Evolutionary conservation across 2,113 vertebrate genomes (phyloP), one percentile per base, ranked within the genome.

Genomic region (Ameiurus melas): DNA sequence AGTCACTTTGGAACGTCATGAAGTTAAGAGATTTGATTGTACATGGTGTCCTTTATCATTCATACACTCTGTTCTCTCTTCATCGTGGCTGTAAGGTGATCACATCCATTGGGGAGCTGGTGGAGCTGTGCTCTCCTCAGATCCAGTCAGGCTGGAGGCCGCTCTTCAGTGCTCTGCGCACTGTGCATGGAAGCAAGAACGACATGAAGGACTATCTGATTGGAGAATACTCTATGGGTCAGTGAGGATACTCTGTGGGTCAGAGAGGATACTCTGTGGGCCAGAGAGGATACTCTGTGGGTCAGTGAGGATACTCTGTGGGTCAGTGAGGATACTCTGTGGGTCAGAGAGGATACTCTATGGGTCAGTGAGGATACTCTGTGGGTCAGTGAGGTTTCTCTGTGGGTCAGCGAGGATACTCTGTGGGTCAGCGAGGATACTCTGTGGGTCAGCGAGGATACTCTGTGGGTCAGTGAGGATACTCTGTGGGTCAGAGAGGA

Each of bases 71-170:
- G 10, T 71, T 43, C 20, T 62, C 2, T 84, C 17, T 19, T 64
- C 13, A 10, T 64, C 39, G 4, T 86, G 66, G 66, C 85, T 60
- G 43, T 14, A 91, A 99, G 98, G 98, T 99, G 39, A 92, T 99
- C 60, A 98, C 98, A 0, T 99, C 98, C 0, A 98, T 99, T 0
- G 98, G 98, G 1, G 98, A 99, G 93, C 92, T 99, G 95, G 98
- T 99, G 91, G 98, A 99, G 95, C 95, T 98, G 94, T 99, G 97
- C 87, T 99, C 98, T 57, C 95, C 97, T 10, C 97, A 97, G 90
- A 99, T 99, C 93, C 97, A 98, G 91, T 99, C 98, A 0, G 98
- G 98, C 0, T 99, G 98, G 98, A 96, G 98, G 90, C 97, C 98
- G 12, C 92, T 99, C 83, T 99, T 99, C 94, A 99, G 98, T 81